phyloP scores from a whole-genome alignment of 2,888 invertebrate species.

The Caenorhabditis sp. region DNA sequence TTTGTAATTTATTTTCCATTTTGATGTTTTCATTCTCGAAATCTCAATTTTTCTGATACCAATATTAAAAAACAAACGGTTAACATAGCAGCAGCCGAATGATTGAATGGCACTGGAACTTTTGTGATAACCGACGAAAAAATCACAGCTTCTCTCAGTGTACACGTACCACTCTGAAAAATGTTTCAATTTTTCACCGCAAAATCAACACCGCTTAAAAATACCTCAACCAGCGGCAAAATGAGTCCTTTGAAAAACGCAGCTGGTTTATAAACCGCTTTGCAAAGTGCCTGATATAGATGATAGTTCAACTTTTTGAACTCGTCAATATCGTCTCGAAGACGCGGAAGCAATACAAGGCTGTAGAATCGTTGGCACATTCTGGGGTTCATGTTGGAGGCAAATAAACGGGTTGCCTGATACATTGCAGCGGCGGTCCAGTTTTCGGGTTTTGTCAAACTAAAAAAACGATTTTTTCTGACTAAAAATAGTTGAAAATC shows the following conservation, averaged over 20 bases:
- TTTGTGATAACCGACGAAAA: conserved; percentile 88
- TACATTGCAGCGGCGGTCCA: conserved; percentile 99
- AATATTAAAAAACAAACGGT: no score
- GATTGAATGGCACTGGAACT: conserved; percentile 90
- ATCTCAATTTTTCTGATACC: no score
- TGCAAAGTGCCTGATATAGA: conserved; percentile 89
- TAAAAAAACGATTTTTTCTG: conserved; percentile 18
- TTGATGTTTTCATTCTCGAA: no score
- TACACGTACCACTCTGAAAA: conserved; percentile 86
- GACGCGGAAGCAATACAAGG: conserved; percentile 85
- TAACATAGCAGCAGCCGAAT: conserved; percentile 88
- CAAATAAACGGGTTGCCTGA: conserved; percentile 91
- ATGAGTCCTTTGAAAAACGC: conserved; percentile 93
- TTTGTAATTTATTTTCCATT: no score
- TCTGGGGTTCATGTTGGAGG: conserved; percentile 92
- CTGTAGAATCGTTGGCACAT: conserved; percentile 94
- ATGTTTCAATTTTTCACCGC: neutral
- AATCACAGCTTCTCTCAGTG: conserved; percentile 92
- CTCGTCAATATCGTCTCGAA: conserved; percentile 93
- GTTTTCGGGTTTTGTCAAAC: conserved; percentile 81
- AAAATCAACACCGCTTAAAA: conserved; percentile 7
- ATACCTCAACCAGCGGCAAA: conserved; percentile 75
- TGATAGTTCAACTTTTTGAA: conserved; percentile 95
- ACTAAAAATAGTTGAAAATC: no score
- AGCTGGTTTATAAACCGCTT: conserved; percentile 93